Base-by-base conservation (phyloP, 1,140 invertebrate species). In the Sipha flava region DNA sequence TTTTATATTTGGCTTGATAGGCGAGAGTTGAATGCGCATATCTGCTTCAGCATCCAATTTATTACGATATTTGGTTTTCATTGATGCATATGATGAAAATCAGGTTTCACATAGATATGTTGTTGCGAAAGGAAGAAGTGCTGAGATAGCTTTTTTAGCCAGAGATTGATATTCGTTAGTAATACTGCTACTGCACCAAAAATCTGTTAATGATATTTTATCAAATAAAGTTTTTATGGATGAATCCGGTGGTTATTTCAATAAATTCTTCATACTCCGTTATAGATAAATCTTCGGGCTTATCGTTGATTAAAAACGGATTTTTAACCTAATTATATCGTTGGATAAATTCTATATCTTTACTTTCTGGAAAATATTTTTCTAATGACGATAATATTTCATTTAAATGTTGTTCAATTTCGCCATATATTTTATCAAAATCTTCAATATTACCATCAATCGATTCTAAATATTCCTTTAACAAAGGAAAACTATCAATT, bases 61-160 rank as follows among this genome's bases (percentile, higher is more conserved):
- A 40, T 82, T 82, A 12, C 37, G 40, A 49, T 81, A 82, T 75
- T 81, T 82, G 16, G 45, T 79, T 81, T 81, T 81, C 14, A 72
- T 80, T n/a, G 47, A 80, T 47, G 72, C 45, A 80, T 80, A 82
- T 64, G 59, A 45, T 43, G 81, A 81, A 80, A 82, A 80, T 52
- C 81, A 29, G 26, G 59, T 70, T 80, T 80, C 79, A 52, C 79
- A 81, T 18, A 79, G 31, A 68, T 81, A 82, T 81, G 79, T 82
- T 21, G 70, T 80, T 43, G 40, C 54, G 59, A 82, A 81, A 62
- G 72, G 81, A 68, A 82, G 43, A 57, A 82, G 75, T 29, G 18
- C 31, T 47, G 7, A 43, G 31, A 80, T 18, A 43, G 68, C 79
- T 62, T 81, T 81, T 68, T 49, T 62, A 37, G 49, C 37, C 72